Conservation (phyloP, 2,797 vertebrate genomes). For the Rhynchonycteris naso region DNA sequence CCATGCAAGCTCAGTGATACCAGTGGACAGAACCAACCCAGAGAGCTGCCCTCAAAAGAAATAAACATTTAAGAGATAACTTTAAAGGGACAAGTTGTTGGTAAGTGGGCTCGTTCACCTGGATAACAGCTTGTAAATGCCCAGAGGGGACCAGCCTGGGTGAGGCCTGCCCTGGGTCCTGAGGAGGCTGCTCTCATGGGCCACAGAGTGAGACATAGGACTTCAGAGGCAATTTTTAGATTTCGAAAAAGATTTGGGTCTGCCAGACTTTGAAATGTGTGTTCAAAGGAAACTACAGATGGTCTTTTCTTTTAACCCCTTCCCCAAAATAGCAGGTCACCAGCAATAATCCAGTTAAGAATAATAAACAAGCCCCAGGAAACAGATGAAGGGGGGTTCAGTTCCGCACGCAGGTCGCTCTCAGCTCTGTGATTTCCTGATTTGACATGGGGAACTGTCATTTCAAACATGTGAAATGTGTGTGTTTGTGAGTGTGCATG, state of each 20-base stretch:
- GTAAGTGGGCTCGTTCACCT: neutral
- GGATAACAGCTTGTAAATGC: neutral
- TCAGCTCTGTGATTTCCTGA: neutral
- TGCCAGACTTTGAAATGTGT: neutral
- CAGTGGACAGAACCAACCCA: accelerated
- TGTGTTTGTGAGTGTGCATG: neutral
- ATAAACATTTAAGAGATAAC: neutral
- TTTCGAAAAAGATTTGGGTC: neutral
- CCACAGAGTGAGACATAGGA: neutral
- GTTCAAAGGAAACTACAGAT: neutral
- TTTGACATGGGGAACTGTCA: neutral
- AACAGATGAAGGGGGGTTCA: neutral
- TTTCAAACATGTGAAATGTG: neutral
- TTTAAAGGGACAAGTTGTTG: neutral
- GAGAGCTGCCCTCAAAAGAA: neutral
- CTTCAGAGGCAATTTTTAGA: accelerated
- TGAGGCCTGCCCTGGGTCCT: neutral
- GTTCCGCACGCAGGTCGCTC: neutral
- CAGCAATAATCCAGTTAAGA: neutral
- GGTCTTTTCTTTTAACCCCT: neutral
- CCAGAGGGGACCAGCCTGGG: neutral
- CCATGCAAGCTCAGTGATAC: neutral
- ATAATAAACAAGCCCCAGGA: neutral
- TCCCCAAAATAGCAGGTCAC: neutral
- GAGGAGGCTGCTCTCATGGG: neutral